Conservation (phyloP, 2,888 invertebrate genomes). For the Sepioteuthis lessoniana region DNA sequence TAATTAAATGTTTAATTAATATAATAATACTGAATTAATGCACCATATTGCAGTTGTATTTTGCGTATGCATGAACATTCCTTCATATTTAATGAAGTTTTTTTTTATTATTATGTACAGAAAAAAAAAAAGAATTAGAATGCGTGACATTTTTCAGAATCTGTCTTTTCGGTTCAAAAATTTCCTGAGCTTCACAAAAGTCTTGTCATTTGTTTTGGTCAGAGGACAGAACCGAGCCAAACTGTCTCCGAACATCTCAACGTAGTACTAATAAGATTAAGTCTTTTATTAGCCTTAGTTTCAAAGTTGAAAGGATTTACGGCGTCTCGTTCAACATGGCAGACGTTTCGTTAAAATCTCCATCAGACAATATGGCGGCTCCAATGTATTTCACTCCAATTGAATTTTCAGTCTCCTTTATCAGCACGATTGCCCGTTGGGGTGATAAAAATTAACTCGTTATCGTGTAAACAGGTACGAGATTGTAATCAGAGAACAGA, state of each 20-base stretch:
- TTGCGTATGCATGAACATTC: too few relatives aligned
- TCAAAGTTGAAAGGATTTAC: neutral
- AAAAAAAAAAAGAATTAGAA: too few relatives aligned
- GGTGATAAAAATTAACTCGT: neutral
- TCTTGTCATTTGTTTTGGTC: neutral
- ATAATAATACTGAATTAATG: too few relatives aligned
- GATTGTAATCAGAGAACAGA: neutral
- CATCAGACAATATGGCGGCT: neutral
- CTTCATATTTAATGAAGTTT: too few relatives aligned
- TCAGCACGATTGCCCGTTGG: neutral
- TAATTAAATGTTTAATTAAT: too few relatives aligned
- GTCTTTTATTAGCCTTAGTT: neutral
- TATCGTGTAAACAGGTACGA: neutral
- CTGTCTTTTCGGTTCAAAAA: neutral
- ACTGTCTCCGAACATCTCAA: neutral
- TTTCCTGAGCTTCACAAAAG: neutral
- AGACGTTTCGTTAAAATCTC: neutral
- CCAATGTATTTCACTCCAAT: neutral
- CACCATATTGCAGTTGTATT: too few relatives aligned
- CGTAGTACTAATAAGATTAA: neutral
- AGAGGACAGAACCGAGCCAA: neutral
- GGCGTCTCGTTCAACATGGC: neutral
- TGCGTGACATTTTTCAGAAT: neutral
- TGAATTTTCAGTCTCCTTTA: neutral
- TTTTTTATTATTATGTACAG: too few relatives aligned